phyloP scores from a whole-genome alignment of 2,888 invertebrate genomes.

The Saturnia pavonia region DNA sequence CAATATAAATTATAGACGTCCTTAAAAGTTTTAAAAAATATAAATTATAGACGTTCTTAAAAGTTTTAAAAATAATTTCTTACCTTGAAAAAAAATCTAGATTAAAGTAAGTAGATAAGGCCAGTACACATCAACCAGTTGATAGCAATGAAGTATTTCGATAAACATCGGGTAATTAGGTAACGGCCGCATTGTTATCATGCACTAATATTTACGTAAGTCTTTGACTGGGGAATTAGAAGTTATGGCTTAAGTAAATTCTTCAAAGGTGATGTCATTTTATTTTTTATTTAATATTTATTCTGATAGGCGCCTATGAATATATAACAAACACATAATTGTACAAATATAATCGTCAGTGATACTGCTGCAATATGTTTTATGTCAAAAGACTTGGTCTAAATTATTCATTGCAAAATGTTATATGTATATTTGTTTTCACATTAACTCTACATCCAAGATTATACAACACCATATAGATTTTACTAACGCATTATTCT shows the following conservation, averaged over 20 bases:
- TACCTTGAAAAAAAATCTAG: constrained; percentile 3
- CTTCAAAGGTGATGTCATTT: neutral
- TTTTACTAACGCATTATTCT: too few relatives aligned
- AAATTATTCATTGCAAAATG: too few relatives aligned
- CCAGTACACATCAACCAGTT: constrained; percentile 1
- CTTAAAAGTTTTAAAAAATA: too few relatives aligned
- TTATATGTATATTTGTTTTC: too few relatives aligned
- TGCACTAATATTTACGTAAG: constrained; percentile 17
- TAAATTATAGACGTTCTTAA: neutral
- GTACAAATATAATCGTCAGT: too few relatives aligned
- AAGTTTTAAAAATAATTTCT: neutral
- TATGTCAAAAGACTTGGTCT: too few relatives aligned
- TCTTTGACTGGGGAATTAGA: constrained; percentile 4
- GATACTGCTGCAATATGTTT: too few relatives aligned
- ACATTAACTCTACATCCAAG: too few relatives aligned
- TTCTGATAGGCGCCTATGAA: neutral
- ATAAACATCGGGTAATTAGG: constrained; percentile 33
- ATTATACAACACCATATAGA: too few relatives aligned
- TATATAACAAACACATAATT: too few relatives aligned
- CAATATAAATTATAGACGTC: too few relatives aligned
- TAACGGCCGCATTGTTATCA: constrained; percentile 54
- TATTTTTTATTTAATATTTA: neutral
- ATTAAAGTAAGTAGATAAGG: constrained; percentile 15
- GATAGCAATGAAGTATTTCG: constrained; percentile 34
- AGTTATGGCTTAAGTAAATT: constrained; percentile 4